Percentiles rank a stretch among this genome's conserved stretches.
phyloP scores from a whole-genome alignment of 2,888 invertebrate species.

The Gerris lacustris region DNA sequence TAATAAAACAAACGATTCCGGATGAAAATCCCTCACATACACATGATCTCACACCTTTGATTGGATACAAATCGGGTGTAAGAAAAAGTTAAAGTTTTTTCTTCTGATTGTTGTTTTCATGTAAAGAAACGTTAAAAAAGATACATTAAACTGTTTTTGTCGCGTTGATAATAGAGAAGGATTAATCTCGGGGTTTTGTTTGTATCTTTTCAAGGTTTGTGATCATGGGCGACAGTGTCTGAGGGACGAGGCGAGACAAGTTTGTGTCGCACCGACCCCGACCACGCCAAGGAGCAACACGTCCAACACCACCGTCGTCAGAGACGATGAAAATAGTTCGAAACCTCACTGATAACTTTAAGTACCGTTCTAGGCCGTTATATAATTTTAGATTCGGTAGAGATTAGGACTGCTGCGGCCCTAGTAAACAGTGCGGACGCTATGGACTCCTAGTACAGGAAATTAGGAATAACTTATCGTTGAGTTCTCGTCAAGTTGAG shows the following conservation, averaged over 20 bases:
- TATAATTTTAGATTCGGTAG: too few relatives aligned
- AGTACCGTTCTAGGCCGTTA: too few relatives aligned
- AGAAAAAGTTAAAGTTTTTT: background rate
- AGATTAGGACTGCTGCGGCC: too few relatives aligned
- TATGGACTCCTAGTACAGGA: too few relatives aligned
- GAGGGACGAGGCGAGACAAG: conserved; percentile 12
- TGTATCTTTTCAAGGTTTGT: conserved; percentile 32
- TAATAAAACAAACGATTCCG: background rate
- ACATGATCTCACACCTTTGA: conserved; percentile 31
- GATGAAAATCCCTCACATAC: too few relatives aligned
- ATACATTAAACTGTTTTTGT: conserved; percentile 17
- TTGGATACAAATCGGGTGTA: conserved; percentile 29
- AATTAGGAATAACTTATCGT: too few relatives aligned
- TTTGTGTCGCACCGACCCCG: background rate
- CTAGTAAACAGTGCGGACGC: too few relatives aligned
- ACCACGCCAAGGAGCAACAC: background rate
- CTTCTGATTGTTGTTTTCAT: conserved; percentile 11
- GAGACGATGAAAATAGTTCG: background rate
- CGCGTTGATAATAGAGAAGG: conserved; percentile 9
- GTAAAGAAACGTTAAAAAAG: conserved; percentile 12
- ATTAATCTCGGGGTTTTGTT: conserved; percentile 28
- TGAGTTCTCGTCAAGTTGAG: too few relatives aligned
- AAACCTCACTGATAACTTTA: background rate
- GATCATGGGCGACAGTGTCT: conserved; percentile 26
- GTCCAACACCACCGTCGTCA: conserved; percentile 10